Percentiles rank a stretch among this genome's conserved stretches.
Evolutionary conservation across 2,888 invertebrate species (phyloP).

Genomic region (Conchocele bisecta): DNA sequence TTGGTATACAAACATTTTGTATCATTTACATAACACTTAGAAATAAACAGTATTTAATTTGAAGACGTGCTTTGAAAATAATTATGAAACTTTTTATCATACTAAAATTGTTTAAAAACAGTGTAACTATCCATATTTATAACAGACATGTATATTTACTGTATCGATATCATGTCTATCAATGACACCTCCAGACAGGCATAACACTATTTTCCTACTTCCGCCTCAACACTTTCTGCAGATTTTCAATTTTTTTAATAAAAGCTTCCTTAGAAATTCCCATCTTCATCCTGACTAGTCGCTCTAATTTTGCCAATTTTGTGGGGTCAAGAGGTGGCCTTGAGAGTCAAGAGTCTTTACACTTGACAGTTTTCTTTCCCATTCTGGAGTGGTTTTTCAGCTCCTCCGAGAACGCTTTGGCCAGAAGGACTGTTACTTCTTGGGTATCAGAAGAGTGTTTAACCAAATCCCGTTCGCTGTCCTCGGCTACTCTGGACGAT

Average conservation of each 20-base stretch:
- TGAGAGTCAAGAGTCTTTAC: not conserved
- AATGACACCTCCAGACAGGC: no score
- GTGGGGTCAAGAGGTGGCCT: not conserved
- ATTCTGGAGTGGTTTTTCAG: not conserved
- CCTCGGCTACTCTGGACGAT: not conserved
- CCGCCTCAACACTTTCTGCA: slow-evolving; percentile 10
- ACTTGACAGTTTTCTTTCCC: not conserved
- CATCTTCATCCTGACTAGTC: slow-evolving; percentile 6
- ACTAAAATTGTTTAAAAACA: no score
- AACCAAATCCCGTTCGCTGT: not conserved
- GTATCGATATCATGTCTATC: no score
- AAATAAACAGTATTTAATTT: no score
- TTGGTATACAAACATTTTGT: no score
- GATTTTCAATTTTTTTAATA: slow-evolving; percentile 9
- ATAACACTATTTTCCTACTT: no score
- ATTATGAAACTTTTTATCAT: no score
- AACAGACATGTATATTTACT: no score
- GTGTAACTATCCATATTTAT: no score
- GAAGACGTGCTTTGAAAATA: no score
- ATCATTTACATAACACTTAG: no score
- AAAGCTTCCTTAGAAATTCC: slow-evolving; percentile 9
- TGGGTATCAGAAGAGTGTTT: not conserved
- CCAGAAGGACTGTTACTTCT: not conserved
- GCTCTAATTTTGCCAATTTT: not conserved
- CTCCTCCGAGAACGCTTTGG: not conserved